Evolutionary conservation across 1,140 invertebrate species (phyloP).

Genomic region (Drosophila sp.): DNA sequence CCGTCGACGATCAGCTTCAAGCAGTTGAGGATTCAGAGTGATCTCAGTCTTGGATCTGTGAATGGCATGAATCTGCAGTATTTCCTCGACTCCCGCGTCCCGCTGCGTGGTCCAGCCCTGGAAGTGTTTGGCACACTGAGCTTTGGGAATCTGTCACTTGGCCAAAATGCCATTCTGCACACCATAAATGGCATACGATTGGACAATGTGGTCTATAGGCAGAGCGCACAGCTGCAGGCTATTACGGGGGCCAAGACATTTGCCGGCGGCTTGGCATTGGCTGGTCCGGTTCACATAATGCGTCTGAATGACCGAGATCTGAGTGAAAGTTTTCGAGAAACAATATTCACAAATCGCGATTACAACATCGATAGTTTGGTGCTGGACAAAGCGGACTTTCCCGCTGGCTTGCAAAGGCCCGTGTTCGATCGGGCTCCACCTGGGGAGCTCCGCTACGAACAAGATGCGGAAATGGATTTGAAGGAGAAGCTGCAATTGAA

Average conservation of each 20-base stretch:
- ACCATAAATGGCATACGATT: conserved; percentile 64
- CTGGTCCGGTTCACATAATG: conserved; percentile 62
- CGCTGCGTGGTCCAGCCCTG: conserved; percentile 38
- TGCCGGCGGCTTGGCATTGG: conserved; percentile 41
- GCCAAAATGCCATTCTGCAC: conserved; percentile 36
- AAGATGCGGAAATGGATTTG: background rate
- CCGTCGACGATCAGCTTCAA: conserved; percentile 37
- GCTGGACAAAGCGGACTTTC: conserved; percentile 57
- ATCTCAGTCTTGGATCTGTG: conserved; percentile 41
- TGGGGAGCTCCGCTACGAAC: background rate
- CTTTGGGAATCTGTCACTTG: conserved; percentile 67
- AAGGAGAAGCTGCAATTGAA: background rate
- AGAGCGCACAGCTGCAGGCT: conserved; percentile 47
- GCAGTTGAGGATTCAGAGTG: conserved; percentile 29
- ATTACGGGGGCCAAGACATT: conserved; percentile 60
- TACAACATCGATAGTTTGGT: conserved; percentile 73
- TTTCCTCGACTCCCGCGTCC: conserved; percentile 61
- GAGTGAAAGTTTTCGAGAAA: conserved; percentile 63
- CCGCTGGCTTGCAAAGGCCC: conserved; percentile 40
- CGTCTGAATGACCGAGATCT: conserved; percentile 61
- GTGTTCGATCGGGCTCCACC: background rate
- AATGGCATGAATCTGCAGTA: conserved; percentile 68
- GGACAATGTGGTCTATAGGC: conserved; percentile 52
- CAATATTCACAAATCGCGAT: conserved; percentile 59
- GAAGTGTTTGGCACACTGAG: conserved; percentile 63